Base-by-base conservation (phyloP, 2,113 vertebrate genomes). In the Laterallus jamaicensis region DNA sequence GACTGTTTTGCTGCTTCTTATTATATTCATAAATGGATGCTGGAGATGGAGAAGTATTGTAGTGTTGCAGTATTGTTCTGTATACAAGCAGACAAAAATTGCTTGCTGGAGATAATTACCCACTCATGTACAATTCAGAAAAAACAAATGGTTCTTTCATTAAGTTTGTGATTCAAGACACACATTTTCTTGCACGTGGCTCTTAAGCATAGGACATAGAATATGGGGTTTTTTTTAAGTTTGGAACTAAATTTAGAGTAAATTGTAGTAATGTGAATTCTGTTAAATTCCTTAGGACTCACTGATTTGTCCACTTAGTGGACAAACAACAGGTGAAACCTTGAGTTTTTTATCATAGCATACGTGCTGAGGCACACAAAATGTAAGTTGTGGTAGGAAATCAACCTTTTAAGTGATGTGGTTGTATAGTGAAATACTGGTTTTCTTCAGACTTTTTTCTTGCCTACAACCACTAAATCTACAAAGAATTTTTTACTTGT, bases 101-200 rank as follows among this genome's bases (percentile, higher is more conserved):
- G 73, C 92, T 92, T 89, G 83, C 88, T 93, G 78, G 67, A 93
- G 92, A 92, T 95, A 96, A 96, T 92, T 96, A 95, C 58, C 84
- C 82, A 95, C 63, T 96, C 79, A 80, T 94, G 86, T 88, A 89
- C 83, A 83, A 91, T 91, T 92, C 92, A 88, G 73, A 68, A 81
- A 47, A 92, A 97, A 95, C 82, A 94, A 97, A 90, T 56, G 82
- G 66, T 42, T 84, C 74, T 95, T 89, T 91, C 92, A 91, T 94
- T 91, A 92, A 80, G 64, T 93, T 82, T 88, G 76, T 93, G 83
- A 91, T 95, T 87, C 78, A 89, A 11, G 71, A 28, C 67, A 68
- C 28, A 37, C 37, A 39, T 85, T 89, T 91, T 59, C 74, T 77
- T 74, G 32, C 32, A 37, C 60, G 84, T 92, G 10, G 3, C 76